Conservation (phyloP, 1,140 invertebrate genomes). For the Tetramorium parvispinum region DNA sequence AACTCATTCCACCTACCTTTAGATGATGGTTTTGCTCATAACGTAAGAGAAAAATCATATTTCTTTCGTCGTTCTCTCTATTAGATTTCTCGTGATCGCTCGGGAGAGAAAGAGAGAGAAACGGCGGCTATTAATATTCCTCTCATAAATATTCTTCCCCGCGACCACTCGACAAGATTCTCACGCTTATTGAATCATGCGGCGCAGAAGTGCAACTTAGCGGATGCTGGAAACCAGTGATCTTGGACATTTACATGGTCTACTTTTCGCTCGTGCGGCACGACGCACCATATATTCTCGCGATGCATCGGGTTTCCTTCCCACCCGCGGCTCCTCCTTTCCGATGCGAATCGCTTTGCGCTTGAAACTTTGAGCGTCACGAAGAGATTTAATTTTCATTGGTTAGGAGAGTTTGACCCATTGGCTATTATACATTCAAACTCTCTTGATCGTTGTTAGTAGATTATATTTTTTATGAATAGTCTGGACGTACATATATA, state of each 20-base stretch:
- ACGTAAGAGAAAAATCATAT: not conserved
- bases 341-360: constrained; percentile 3
- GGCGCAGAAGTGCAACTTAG: constrained; percentile 49
- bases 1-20: not conserved
- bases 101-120: not conserved
- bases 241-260: constrained; percentile 68
- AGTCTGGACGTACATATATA: constrained; percentile 13
- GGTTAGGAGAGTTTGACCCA: not conserved
- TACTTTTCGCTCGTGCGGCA: constrained; percentile 70
- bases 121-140: constrained; percentile 39
- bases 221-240: constrained; percentile 64
- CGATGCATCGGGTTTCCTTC: constrained; percentile 1
- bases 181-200: constrained; percentile 68
- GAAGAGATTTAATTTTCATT: constrained; percentile 59
- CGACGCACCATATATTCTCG: constrained; percentile 57
- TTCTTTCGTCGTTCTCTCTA: not conserved
- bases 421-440: constrained; percentile 4
- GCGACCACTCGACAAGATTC: constrained; percentile 59
- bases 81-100: not conserved
- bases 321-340: not conserved
- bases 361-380: constrained; percentile 24
- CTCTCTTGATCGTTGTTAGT: constrained; percentile 12
- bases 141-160: constrained; percentile 63
- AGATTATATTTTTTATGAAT: constrained; percentile 52
- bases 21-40: not conserved